Conservation (phyloP, 2,888 invertebrate species). For the Stenotaenia linearis region DNA sequence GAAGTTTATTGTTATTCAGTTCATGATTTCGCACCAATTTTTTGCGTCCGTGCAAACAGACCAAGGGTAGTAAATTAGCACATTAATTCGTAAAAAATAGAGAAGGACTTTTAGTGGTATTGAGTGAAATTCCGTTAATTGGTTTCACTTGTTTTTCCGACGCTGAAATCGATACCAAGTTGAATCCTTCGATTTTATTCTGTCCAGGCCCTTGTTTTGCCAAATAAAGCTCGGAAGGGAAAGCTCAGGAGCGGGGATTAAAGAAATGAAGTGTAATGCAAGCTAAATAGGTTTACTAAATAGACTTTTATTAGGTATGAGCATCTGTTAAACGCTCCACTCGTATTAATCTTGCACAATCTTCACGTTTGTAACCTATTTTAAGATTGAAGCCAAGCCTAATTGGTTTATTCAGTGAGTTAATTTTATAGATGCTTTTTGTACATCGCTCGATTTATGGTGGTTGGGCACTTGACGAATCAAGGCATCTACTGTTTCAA, state of each 20-base stretch:
- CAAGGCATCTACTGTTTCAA: constrained; percentile 11
- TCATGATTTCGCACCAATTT: not conserved
- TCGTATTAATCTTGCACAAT: constrained; percentile 1
- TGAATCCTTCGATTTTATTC: not conserved
- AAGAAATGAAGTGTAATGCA: not conserved
- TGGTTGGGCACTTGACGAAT: constrained; percentile 1
- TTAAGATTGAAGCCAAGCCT: not conserved
- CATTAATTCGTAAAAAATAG: not conserved
- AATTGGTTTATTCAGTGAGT: constrained; percentile 3
- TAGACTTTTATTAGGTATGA: not conserved
- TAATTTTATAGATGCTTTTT: not conserved
- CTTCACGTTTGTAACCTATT: constrained; percentile 9
- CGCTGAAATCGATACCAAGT: too few relatives aligned
- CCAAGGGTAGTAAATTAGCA: not conserved
- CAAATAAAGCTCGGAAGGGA: too few relatives aligned
- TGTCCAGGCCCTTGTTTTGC: too few relatives aligned
- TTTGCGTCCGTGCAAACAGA: not conserved
- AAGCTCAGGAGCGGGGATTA: too few relatives aligned
- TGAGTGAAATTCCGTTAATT: not conserved
- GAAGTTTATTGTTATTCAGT: not conserved
- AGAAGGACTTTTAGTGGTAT: not conserved
- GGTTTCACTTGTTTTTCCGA: too few relatives aligned
- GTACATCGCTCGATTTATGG: not conserved
- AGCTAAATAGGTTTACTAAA: not conserved
- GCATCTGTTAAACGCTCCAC: not conserved